phyloP scores from a whole-genome alignment of 2,797 vertebrate genomes.

The Pterois miles region DNA sequence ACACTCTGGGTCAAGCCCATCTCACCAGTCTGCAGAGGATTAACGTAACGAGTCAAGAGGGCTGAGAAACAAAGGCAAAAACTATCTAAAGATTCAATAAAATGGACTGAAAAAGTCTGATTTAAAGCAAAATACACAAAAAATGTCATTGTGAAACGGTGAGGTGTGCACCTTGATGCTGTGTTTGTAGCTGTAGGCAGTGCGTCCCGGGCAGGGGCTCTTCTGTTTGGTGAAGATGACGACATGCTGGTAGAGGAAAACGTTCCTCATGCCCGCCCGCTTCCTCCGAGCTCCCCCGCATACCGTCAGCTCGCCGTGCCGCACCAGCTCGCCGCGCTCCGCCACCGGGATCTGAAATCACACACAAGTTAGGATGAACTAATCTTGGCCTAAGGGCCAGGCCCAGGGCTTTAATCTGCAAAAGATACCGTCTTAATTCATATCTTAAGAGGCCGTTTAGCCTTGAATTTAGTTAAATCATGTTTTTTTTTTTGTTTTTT shows the following conservation, averaged over 20 bases:
- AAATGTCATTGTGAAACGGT: background rate
- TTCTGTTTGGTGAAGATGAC: constrained; percentile 91
- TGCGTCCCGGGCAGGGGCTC: constrained; percentile 78
- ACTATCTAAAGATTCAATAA: background rate
- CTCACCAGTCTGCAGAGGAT: constrained; percentile 85
- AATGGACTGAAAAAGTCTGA: background rate
- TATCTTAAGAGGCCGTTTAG: constrained; percentile 16
- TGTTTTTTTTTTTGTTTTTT: background rate
- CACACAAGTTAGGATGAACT: constrained; percentile 15
- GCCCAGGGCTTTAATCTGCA: constrained; percentile 5
- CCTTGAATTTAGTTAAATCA: background rate
- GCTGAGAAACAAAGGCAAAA: background rate
- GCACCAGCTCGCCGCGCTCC: constrained; percentile 89
- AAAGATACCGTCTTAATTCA: constrained; percentile 26
- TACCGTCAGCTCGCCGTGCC: constrained; percentile 88
- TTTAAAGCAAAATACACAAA: background rate
- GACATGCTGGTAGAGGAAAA: constrained; percentile 91
- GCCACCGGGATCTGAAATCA: constrained; percentile 81
- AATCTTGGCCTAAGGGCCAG: constrained; percentile 1
- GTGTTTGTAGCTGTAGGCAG: constrained; percentile 88
- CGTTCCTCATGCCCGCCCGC: constrained; percentile 85
- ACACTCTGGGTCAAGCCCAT: constrained; percentile 93
- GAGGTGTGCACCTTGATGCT: constrained; percentile 85
- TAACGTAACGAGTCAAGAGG: background rate
- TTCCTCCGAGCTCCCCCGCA: constrained; percentile 84